Evolutionary conservation across 2,113 vertebrate genomes (phyloP).

Genomic region (Anhinga anhinga): DNA sequence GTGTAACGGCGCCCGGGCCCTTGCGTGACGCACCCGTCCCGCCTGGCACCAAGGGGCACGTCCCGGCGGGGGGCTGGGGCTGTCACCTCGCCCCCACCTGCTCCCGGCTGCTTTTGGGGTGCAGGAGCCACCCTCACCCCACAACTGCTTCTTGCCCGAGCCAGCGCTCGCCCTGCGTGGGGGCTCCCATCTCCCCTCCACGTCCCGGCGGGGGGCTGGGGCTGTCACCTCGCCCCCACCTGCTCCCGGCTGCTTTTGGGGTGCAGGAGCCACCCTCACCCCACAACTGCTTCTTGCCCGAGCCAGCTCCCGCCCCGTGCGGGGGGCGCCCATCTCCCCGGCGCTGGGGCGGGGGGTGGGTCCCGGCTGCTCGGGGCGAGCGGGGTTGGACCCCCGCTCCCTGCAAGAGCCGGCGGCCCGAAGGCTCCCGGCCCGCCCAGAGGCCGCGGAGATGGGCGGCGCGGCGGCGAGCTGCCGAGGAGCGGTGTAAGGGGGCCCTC

Average conservation of each 20-base stretch:
- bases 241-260: not conserved
- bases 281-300: not conserved
- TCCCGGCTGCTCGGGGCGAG: not conserved
- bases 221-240: not conserved
- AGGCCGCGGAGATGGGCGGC: accelerated
- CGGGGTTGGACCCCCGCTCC: accelerated
- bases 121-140: not conserved
- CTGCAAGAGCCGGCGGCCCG: accelerated
- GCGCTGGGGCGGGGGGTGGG: no score
- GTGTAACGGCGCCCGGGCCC: accelerated
- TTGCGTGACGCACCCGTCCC: accelerated
- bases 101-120: not conserved
- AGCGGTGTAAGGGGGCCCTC: not conserved
- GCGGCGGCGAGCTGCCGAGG: not conserved
- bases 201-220: not conserved
- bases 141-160: not conserved
- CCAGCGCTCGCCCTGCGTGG: not conserved
- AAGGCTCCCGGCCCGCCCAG: not conserved
- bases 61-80: not conserved
- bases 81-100: not conserved
- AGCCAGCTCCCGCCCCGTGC: not conserved
- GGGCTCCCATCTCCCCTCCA: not conserved
- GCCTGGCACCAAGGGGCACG: not conserved
- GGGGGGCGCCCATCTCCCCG: not conserved
- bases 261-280: not conserved